These are phyloP conservation scores for Catocala fraxini DNA, from an alignment of 2,888 invertebrate species.

Conservation along the genomic window DNA sequence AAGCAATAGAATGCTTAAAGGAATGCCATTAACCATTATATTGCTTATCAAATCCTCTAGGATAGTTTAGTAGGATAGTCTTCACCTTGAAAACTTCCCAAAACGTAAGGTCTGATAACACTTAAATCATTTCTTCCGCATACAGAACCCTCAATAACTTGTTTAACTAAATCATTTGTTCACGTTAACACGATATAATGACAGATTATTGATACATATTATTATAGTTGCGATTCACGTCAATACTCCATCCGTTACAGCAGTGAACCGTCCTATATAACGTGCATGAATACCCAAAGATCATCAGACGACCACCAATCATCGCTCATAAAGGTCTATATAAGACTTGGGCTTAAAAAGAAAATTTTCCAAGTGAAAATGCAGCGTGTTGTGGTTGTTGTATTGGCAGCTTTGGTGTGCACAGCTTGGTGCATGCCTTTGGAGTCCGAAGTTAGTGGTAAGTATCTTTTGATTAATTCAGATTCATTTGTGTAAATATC, in stretches of 20 bases:
- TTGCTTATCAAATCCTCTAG: no score
- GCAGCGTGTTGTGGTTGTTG: constrained; percentile 45
- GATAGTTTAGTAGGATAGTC: no score
- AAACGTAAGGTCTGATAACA: no score
- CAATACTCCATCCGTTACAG: constrained; percentile 29
- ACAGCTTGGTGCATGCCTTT: constrained; percentile 59
- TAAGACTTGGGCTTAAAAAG: constrained; percentile 3
- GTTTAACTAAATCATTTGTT: constrained; percentile 47
- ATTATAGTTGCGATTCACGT: constrained; percentile 57
- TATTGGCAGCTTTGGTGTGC: constrained; percentile 51
- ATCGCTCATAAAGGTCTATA: constrained; percentile 12
- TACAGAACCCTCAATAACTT: constrained; percentile 32
- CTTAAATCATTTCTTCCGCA: not conserved
- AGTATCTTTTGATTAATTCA: constrained; percentile 17
- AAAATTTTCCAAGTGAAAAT: constrained; percentile 30
- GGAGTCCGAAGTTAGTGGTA: constrained; percentile 53
- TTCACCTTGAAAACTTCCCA: no score
- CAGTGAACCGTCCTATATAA: constrained; percentile 43
- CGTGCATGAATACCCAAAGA: constrained; percentile 12
- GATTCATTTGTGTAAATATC: no score
- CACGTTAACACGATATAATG: constrained; percentile 47
- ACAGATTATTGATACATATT: constrained; percentile 54
- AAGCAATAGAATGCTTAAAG: no score
- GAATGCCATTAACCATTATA: no score
- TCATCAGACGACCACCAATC: constrained; percentile 13